Base-by-base conservation (phyloP, 2,113 vertebrate species). In the Antechinus flavipes region DNA sequence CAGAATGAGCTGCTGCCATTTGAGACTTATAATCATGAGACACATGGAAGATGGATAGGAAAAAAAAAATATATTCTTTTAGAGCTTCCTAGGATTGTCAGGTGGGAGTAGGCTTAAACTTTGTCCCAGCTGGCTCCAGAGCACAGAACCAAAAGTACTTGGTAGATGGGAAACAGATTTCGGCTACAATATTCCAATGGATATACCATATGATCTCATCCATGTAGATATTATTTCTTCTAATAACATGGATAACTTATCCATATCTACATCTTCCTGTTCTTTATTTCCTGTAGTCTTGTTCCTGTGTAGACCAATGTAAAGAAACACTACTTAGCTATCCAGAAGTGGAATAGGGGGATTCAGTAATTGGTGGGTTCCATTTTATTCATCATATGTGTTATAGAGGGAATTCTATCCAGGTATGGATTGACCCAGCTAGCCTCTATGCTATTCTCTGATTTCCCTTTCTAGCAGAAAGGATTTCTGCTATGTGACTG, bases 21-120 rank as follows among this genome's bases (percentile, higher is more conserved):
- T 91, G 92, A 89, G 42, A 90, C 91, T 76, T 52, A 50, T 90
- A 27, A 30, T 90, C 22, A 91, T 94, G 68, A 94, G 53, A 94
- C 49, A 52, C 46, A 47, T 0, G 7, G 53, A 58, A 89, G 50
- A 58, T 23, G 92, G 26, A 50, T 92, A 47, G 47, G 92, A 96
- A 56, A 53, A 84, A 16, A 16, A 90, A 55, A 93, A 26, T 84
- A 26, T 84, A n/a, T 26, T 90, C 94, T 91, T 90, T 35, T 93
- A 93, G 27, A 54, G 12, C 61, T 35, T 68, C 30, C 61, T 16
- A 35, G n/a, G 68, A 84, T 42, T 84, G n/a, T 42, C 68, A 42
- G 22, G 35, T 84, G 68, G 68, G 7, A 42, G 68, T n/a, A 42
- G n/a, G 19, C 42, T 76, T 76, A 76, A 12, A 76, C 14, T 42